phyloP scores from a whole-genome alignment of 1,140 invertebrate genomes.

The Drosophila mauritiana region DNA sequence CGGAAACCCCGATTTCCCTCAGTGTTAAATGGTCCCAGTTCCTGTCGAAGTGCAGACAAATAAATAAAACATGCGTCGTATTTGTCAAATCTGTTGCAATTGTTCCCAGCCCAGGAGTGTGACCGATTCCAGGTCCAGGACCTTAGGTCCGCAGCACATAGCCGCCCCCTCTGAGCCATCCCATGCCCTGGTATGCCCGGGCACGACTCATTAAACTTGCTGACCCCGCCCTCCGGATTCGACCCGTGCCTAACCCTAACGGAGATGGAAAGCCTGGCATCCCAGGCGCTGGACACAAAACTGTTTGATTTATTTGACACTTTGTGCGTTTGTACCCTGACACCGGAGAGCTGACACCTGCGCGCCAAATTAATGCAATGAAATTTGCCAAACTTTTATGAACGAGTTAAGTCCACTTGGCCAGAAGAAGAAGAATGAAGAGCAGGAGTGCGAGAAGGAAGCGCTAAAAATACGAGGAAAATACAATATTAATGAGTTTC shows the following conservation, averaged over 20 bases:
- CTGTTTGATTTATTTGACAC: slow-evolving; percentile 67
- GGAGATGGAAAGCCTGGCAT: slow-evolving; percentile 1
- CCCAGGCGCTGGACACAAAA: slow-evolving; percentile 33
- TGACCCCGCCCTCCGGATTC: slow-evolving; percentile 3
- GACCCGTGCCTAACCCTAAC: neutral
- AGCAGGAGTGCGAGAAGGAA: neutral
- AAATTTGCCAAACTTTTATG: slow-evolving; percentile 74
- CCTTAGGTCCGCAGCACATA: slow-evolving; percentile 10
- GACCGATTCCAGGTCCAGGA: slow-evolving; percentile 25
- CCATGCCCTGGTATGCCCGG: slow-evolving; percentile 23
- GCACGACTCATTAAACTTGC: slow-evolving; percentile 65
- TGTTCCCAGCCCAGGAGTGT: slow-evolving; percentile 34
- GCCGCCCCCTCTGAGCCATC: neutral
- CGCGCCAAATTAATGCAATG: slow-evolving; percentile 75
- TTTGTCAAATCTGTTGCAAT: slow-evolving; percentile 75
- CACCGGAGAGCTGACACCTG: slow-evolving; percentile 68
- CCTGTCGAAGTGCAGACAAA: slow-evolving; percentile 39
- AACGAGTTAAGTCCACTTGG: slow-evolving; percentile 63
- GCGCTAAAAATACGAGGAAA: slow-evolving; percentile 14
- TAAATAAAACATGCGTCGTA: slow-evolving; percentile 67
- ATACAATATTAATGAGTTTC: slow-evolving; percentile 82
- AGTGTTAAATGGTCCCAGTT: neutral
- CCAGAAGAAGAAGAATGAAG: slow-evolving; percentile 7
- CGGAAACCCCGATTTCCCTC: neutral
- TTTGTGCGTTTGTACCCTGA: slow-evolving; percentile 41